Evolutionary conservation across 1,140 invertebrate genomes (phyloP), one percentile per base, ranked within the genome.

Genomic region (Tetramorium alpestre): DNA sequence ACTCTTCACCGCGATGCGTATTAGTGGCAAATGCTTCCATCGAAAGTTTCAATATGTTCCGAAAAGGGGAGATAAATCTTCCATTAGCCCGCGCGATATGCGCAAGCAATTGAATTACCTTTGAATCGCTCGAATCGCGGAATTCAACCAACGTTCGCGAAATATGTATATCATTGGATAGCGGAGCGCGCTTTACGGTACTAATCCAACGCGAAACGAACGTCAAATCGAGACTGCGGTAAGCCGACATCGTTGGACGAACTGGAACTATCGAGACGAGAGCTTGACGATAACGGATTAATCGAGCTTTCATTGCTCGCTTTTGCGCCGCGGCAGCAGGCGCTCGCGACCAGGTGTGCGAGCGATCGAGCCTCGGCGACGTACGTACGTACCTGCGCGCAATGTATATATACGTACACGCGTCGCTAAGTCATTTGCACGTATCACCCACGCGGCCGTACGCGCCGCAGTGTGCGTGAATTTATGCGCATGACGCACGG

Each of bases 291-390:
- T 80, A 67, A 69, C 62, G 77, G 44, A 81, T 49, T 75, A 75
- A 84, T 84, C 80, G 80, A 75, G 69, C 75, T 84, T 75, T 84
- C 54, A 84, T 84, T 60, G 69, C 54, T 54, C 7, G 44, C 75
- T 33, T 3, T 33, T 3, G 33, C 33, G 33, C 3, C 33, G 33
- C 33, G 33, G 33, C 33, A 33, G 33, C 33, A 4, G 33, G 33
- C 64, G 33, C 2, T 22, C 33, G 22, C 8, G 77, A 10, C 65
- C 51, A 38, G 47, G 13, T 41, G 47, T 38, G 47, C 22, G 44
- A 41, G 77, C n/a, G 28, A 33, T 33, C 28, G 47, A 65, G 44
- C 4, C 13, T 33, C n/a, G 25, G 25, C 33, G 62, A 65, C 44
- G n/a, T 44, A 69, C 16, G 72, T 56, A 28, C 8, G 4, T 33